Conservation (phyloP, 2,888 invertebrate species). For the Listrodromus nycthemerus region DNA sequence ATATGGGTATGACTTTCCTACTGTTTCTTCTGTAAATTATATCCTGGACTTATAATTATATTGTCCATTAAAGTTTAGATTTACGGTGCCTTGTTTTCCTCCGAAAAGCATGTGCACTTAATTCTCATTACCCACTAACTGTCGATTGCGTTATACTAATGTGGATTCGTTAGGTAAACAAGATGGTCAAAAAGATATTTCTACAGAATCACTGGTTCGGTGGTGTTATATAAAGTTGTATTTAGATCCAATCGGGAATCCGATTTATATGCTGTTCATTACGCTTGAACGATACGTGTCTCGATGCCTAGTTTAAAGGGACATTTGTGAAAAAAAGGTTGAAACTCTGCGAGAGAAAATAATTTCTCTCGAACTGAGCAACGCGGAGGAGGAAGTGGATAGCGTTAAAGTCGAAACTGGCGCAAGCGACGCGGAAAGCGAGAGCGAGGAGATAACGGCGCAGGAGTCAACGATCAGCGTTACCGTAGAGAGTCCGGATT, state of each 20-base stretch:
- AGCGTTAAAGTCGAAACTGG: slow-evolving; percentile 79
- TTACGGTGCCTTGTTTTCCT: slow-evolving; percentile 45
- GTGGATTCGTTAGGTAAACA: slow-evolving; percentile 39
- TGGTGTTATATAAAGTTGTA: slow-evolving; percentile 8
- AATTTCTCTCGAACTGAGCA: slow-evolving; percentile 93
- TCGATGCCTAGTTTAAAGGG: slow-evolving; percentile 9
- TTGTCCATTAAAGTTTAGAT: neutral
- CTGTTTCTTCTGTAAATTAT: slow-evolving; percentile 43
- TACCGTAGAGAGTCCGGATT: slow-evolving; percentile 85
- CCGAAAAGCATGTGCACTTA: neutral
- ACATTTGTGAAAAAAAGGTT: slow-evolving; percentile 86
- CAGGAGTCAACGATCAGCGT: slow-evolving; percentile 83
- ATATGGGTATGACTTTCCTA: slow-evolving; percentile 68
- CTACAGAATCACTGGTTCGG: neutral
- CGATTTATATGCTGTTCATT: slow-evolving; percentile 53
- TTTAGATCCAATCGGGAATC: slow-evolving; percentile 21
- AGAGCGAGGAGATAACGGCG: slow-evolving; percentile 81
- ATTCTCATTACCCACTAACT: slow-evolving; percentile 30
- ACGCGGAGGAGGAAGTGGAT: slow-evolving; percentile 87
- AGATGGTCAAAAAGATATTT: slow-evolving; percentile 46
- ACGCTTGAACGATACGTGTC: slow-evolving; percentile 39
- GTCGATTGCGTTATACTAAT: slow-evolving; percentile 36
- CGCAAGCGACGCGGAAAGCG: slow-evolving; percentile 81
- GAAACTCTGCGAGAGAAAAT: slow-evolving; percentile 97
- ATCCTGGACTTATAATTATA: neutral